Base-by-base conservation (phyloP, 2,797 vertebrate genomes). In the Pristis pectinata region DNA sequence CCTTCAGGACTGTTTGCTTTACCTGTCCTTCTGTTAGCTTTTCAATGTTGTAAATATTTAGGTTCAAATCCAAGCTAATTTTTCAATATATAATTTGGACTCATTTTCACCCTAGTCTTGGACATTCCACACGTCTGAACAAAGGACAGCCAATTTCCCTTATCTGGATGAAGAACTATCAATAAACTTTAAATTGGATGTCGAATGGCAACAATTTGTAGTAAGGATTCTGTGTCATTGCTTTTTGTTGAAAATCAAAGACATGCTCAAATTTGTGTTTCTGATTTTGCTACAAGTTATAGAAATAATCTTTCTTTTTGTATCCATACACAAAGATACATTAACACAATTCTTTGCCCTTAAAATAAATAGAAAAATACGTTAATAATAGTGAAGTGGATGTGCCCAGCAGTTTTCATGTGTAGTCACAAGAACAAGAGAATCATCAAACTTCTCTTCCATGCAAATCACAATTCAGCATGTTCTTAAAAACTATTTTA, bases 211-310 rank as follows among this genome's bases (percentile, higher is more conserved):
- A 91, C 10, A 67, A 22, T 41, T 22, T 67, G 19, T 22, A 61
- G 61, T 19, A 67, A 91, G n/a, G 24, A 91, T 27, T 41, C 41
- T 9, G n/a, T 91, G 15, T 64, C 17, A 37, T n/a, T 64, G 34
- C n/a, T 91, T 64, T 91, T 37, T 67, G 87, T 41, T 91, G 59
- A 91, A 87, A 91, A 91, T 91, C n/a, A 17, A 56, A 56, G 85
- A 30, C 82, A 53, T 56, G 24, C 49, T 85, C 49, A 53, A 34
- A 56, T 85, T 56, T 87, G 53, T 83, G 80, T 15, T 34, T 64
- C 59, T 91, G 59, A 41, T 41, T 41, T 67, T 91, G n/a, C 61
- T 67, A 91, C n/a, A 41, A 67, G 91, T 91, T 24, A 67, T 11
- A 67, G n/a, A 91, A 7, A 53, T 87, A 87, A 30, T 27, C 44